Conservation (phyloP, 1,140 invertebrate genomes). For the Sesamia nonagrioides region DNA sequence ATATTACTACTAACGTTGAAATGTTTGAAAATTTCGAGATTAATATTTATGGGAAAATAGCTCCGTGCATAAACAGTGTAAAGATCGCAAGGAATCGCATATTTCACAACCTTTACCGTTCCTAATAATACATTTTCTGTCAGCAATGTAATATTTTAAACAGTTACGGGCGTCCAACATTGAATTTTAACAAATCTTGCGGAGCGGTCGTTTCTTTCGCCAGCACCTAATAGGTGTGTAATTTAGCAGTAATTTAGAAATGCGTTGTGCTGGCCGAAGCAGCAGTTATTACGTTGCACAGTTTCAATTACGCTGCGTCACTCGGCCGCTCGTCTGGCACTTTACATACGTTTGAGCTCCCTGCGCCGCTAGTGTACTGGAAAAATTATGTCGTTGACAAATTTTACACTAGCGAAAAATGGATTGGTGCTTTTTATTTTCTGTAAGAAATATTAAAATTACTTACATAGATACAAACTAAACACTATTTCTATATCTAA, state of each 20-base stretch:
- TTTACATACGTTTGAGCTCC: slow-evolving; percentile 41
- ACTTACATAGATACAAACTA: too few relatives aligned
- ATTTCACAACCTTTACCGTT: neutral
- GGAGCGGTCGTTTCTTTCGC: slow-evolving; percentile 27
- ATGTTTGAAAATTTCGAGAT: neutral
- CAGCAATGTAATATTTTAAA: slow-evolving; percentile 22
- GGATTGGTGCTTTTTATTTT: neutral
- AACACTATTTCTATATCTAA: too few relatives aligned
- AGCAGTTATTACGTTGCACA: slow-evolving; percentile 31
- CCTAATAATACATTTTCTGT: slow-evolving; percentile 24
- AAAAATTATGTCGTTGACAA: slow-evolving; percentile 16
- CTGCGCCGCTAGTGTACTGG: neutral
- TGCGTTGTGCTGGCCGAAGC: slow-evolving; percentile 28
- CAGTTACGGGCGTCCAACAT: slow-evolving; percentile 9
- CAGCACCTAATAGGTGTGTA: slow-evolving; percentile 41
- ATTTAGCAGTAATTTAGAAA: slow-evolving; percentile 44
- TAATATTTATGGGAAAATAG: neutral
- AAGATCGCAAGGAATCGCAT: neutral
- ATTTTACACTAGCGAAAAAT: neutral
- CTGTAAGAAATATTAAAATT: too few relatives aligned
- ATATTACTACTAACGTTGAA: neutral
- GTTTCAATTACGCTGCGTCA: slow-evolving; percentile 47
- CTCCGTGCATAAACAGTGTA: slow-evolving; percentile 3
- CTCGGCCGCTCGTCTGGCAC: slow-evolving; percentile 13
- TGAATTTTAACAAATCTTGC: slow-evolving; percentile 37